Conservation (phyloP, 2,113 vertebrate genomes). For the Erythrolamprus reginae region DNA sequence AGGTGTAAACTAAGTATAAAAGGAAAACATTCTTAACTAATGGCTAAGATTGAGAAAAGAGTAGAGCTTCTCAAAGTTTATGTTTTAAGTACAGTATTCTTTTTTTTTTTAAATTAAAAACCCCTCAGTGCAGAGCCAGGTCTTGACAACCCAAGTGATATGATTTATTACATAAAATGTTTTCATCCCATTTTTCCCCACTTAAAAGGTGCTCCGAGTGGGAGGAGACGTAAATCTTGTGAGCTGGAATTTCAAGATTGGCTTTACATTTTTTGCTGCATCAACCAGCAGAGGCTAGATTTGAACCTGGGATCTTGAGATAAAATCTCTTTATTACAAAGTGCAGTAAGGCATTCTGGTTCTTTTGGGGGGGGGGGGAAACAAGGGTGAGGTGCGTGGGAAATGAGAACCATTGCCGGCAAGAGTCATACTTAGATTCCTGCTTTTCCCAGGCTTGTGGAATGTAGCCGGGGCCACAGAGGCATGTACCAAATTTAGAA, state of each 20-base stretch:
- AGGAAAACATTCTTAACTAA: neutral
- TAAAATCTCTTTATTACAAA: conserved; percentile 19
- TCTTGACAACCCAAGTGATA: neutral
- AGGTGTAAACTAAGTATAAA: neutral
- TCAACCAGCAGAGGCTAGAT: neutral
- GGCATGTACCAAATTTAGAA: neutral
- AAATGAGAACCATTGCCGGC: conserved; percentile 6
- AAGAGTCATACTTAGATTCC: neutral
- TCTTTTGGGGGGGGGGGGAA: conserved; percentile 2
- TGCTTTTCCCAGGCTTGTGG: conserved; percentile 10
- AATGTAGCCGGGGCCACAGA: conserved; percentile 13
- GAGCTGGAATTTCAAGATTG: neutral
- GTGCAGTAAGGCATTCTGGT: conserved; percentile 4
- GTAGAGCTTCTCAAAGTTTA: neutral
- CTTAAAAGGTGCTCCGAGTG: neutral
- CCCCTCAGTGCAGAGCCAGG: neutral
- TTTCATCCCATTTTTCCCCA: neutral
- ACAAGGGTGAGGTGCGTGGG: conserved; percentile 23
- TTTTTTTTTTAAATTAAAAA: no score
- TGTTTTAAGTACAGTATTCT: neutral
- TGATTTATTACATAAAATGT: neutral
- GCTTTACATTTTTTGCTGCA: neutral
- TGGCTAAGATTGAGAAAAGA: neutral
- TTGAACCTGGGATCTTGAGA: conserved; percentile 19
- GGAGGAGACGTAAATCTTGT: neutral